A percentile compares a stretch with the other conserved stretches of the same genome.
phyloP scores from a whole-genome alignment of 2,113 vertebrate species.

The Scalopus aquaticus region DNA sequence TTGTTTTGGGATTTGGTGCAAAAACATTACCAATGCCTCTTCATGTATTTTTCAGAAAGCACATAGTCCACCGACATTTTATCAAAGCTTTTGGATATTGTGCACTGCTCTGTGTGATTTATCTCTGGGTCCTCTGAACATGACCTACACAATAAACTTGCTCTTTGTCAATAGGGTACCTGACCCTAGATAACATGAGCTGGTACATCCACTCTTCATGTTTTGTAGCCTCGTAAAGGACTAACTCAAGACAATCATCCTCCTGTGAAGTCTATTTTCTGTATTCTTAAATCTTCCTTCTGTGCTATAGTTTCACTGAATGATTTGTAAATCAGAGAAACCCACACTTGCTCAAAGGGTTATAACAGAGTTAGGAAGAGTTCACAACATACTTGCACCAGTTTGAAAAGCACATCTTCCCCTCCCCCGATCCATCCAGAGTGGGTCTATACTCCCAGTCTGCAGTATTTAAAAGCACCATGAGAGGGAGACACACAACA shows the following conservation, averaged over 20 bases:
- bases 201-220: not conserved
- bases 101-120: not conserved
- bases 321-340: not conserved
- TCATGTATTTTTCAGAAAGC: slow-evolving; percentile 7
- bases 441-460: not conserved
- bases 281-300: not conserved
- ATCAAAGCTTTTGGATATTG: not conserved
- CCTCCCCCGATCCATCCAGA: not conserved
- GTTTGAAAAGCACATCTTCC: not conserved
- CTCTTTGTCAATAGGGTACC: not conserved
- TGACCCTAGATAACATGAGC: not conserved
- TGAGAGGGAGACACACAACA: no score
- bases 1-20: not conserved
- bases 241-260: not conserved
- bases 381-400: not conserved
- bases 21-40: not conserved
- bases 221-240: not conserved
- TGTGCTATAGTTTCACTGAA: not conserved
- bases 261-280: not conserved
- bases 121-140: not conserved
- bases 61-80: not conserved
- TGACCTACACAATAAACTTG: not conserved
- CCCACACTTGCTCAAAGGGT: not conserved
- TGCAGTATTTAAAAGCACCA: not conserved
- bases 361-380: not conserved